A percentile compares a stretch with the other conserved stretches of the same genome.
phyloP scores from a whole-genome alignment of 2,888 invertebrate genomes.

The Tanytarsus gracilentus region DNA sequence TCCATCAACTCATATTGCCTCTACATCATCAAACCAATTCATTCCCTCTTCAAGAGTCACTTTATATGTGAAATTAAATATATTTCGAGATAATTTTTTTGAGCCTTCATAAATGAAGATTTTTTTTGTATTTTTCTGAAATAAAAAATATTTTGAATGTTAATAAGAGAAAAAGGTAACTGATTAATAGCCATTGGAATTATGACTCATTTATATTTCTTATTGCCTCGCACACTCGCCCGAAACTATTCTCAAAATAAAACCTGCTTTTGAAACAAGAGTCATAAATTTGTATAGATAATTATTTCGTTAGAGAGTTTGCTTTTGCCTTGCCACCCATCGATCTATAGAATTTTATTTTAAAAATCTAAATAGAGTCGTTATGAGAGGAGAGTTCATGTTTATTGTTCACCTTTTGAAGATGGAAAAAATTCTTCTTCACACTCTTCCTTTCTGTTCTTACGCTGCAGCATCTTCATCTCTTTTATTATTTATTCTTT shows the following conservation, averaged over 20 bases:
- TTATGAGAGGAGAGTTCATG: conserved; percentile 14
- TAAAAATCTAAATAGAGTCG: conserved; percentile 16
- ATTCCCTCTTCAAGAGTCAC: too few relatives aligned
- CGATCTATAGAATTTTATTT: conserved; percentile 8
- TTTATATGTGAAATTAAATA: too few relatives aligned
- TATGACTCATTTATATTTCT: conserved; percentile 2
- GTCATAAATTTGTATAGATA: conserved; percentile 27
- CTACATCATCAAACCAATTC: too few relatives aligned
- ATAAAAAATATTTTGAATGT: too few relatives aligned
- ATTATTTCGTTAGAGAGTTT: conserved; percentile 28
- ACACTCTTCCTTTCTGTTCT: too few relatives aligned
- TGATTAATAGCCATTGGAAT: conserved; percentile 7
- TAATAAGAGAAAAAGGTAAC: neutral
- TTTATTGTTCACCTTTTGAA: neutral
- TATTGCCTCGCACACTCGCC: neutral
- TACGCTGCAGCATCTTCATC: too few relatives aligned
- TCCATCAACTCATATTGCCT: too few relatives aligned
- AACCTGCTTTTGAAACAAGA: conserved; percentile 22
- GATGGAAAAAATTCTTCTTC: conserved; percentile 9
- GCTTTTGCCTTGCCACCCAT: conserved; percentile 25
- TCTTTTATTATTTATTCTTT: too few relatives aligned
- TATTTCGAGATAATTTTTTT: too few relatives aligned
- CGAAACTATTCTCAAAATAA: neutral
- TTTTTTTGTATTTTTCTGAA: too few relatives aligned
- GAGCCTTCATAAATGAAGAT: too few relatives aligned